A percentile compares a stretch with the other conserved stretches of the same genome.
Conservation (phyloP, 2,113 vertebrate species). For the Takifugu bimaculatus region DNA sequence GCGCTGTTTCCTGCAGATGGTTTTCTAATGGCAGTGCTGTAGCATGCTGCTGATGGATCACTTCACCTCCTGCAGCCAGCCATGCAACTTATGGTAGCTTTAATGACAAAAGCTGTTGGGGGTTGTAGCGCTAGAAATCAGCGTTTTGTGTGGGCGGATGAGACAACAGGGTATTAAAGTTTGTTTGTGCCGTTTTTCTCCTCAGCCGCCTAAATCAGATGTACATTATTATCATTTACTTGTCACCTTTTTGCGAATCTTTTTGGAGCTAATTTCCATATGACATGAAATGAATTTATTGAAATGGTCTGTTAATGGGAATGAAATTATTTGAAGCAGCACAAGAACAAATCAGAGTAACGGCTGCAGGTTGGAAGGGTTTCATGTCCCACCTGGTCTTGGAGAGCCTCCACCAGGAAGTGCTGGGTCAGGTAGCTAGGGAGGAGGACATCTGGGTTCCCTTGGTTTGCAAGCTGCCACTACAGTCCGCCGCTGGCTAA, state of each 20-base stretch:
- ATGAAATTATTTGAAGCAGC: not conserved
- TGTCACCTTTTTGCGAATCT: not conserved
- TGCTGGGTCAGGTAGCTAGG: not conserved
- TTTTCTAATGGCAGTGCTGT: slow-evolving; percentile 64
- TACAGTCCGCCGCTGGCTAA: slow-evolving; percentile 9
- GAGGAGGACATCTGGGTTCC: slow-evolving; percentile 30
- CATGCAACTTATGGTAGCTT: slow-evolving; percentile 57
- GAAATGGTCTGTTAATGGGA: no score
- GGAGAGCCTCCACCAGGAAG: not conserved
- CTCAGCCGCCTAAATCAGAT: slow-evolving; percentile 4
- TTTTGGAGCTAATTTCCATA: slow-evolving; percentile 1
- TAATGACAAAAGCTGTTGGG: slow-evolving; percentile 59
- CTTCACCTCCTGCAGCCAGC: slow-evolving; percentile 60
- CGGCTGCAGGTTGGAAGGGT: slow-evolving; percentile 20
- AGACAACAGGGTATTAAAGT: slow-evolving; percentile 44
- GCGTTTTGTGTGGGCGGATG: slow-evolving; percentile 29
- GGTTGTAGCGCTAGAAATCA: slow-evolving; percentile 39
- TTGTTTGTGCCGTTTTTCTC: slow-evolving; percentile 28
- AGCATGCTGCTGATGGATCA: slow-evolving; percentile 62
- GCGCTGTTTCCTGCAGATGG: slow-evolving; percentile 68
- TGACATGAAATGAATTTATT: not conserved
- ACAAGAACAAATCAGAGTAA: not conserved
- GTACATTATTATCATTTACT: slow-evolving; percentile 3
- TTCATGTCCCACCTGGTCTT: slow-evolving; percentile 23
- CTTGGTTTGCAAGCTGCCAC: slow-evolving; percentile 16